phyloP scores from a whole-genome alignment of 2,888 invertebrate genomes.

The Arenicola marina region DNA sequence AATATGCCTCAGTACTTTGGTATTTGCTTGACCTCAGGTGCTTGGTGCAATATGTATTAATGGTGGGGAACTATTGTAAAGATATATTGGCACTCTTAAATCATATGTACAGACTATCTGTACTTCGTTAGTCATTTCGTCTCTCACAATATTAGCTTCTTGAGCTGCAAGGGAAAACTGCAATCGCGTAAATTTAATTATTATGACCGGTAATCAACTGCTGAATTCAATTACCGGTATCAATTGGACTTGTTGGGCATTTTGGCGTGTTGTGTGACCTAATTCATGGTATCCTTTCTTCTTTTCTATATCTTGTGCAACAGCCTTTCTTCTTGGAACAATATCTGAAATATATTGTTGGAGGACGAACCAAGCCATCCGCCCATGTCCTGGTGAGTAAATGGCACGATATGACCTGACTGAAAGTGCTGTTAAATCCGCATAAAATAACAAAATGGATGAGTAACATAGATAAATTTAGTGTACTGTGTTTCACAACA shows the following conservation, averaged over 20 bases:
- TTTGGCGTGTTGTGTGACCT: neutral
- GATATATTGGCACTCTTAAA: neutral
- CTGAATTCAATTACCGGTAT: no score
- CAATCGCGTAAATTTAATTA: no score
- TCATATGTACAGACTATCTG: neutral
- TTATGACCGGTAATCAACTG: no score
- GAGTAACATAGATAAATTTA: no score
- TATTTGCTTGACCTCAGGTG: neutral
- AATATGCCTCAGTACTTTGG: no score
- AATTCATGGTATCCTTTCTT: neutral
- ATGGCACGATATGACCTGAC: neutral
- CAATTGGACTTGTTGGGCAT: neutral
- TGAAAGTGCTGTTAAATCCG: neutral
- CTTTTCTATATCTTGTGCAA: conserved; percentile 16
- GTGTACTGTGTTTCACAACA: no score
- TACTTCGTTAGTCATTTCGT: neutral
- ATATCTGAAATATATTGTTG: conserved; percentile 50
- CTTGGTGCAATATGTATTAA: neutral
- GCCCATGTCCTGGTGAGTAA: conserved; percentile 47
- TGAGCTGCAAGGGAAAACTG: no score
- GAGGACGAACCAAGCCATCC: conserved; percentile 42
- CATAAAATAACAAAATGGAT: no score
- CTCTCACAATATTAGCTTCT: neutral
- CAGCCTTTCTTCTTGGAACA: conserved; percentile 46
- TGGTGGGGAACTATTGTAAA: neutral